These are phyloP conservation scores for Ctenomys sociabilis DNA, from an alignment of 2,113 vertebrate genomes.

Conservation along the genomic window DNA sequence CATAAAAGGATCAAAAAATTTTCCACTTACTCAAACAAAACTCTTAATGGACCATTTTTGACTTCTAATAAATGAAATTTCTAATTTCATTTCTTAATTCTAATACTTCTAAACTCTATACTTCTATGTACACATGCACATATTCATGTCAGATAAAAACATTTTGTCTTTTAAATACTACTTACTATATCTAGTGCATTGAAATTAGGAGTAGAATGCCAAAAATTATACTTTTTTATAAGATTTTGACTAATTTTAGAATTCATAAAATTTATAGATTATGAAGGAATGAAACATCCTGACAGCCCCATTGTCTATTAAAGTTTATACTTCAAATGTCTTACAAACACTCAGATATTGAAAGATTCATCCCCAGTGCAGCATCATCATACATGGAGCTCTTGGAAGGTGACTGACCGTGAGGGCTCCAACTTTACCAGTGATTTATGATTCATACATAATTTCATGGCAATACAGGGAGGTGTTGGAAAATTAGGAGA, in stretches of 20 bases:
- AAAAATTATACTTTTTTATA: background rate
- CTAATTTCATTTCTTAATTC: background rate
- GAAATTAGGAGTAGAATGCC: background rate
- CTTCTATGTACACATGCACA: background rate
- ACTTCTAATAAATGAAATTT: background rate
- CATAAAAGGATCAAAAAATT: constrained; percentile 38
- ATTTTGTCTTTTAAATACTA: constrained; percentile 3
- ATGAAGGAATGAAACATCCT: background rate
- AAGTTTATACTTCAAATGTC: background rate
- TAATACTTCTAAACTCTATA: constrained; percentile 2
- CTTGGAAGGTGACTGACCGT: background rate
- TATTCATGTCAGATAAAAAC: background rate
- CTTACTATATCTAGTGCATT: background rate
- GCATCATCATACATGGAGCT: background rate
- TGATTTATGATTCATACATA: background rate
- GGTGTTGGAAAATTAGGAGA: background rate
- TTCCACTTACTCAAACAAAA: constrained; percentile 53
- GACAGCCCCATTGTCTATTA: background rate
- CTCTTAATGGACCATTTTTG: background rate
- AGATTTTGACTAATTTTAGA: constrained; percentile 34
- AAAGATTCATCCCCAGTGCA: background rate
- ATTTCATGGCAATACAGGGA: background rate
- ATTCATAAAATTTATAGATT: background rate
- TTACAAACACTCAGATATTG: background rate
- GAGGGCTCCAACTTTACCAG: background rate